Base-by-base conservation (phyloP, 2,113 vertebrate genomes). In the Oriolus oriolus region DNA sequence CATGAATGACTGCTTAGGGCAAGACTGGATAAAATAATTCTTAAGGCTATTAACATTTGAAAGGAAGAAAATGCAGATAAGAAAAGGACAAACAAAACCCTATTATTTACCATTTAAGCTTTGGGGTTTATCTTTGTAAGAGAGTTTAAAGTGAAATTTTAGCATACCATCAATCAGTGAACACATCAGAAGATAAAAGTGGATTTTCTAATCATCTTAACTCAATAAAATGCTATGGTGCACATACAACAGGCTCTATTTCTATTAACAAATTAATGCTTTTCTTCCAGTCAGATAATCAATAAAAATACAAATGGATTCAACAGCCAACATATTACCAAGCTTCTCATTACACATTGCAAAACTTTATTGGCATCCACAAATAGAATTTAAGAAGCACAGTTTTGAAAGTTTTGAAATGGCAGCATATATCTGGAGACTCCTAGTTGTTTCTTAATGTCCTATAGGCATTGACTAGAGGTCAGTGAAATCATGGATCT, bases 241-340 rank as follows among this genome's bases (percentile, higher is more conserved):
- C 21, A 47, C 7, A 5, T 66, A 87, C 10, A 90, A 68, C 56
- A 54, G 47, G 56, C 21, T 47, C 1, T 73, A 76, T 82, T 93
- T 96, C 73, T 79, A 47, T 81, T 89, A 81, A 78, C 54, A 85
- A 87, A 91, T n/a, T 27, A 93, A 63, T 7, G 16, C 8, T 80
- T 88, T 60, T 64, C 44, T 73, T 89, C 54, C 37, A 82, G 74
- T 42, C 71, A 91, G 60, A 54, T 87, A 86, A 94, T 89, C 92
- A 85, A 94, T 93, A 87, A 94, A 77, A 96, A 57, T 53, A 68
- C 27, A 80, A 95, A 91, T 71, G 24, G 15, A 64, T 69, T 87
- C 54, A 84, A 68, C 56, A 80, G 18, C 35, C 35, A 54, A 5
- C 20, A 11, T 61, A 74, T 52, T 81, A 75, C 19, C 20, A 23